Evolutionary conservation across 1,140 invertebrate genomes (phyloP), one percentile per base, ranked within the genome.

Genomic region (Acromyrmex echinatior): DNA sequence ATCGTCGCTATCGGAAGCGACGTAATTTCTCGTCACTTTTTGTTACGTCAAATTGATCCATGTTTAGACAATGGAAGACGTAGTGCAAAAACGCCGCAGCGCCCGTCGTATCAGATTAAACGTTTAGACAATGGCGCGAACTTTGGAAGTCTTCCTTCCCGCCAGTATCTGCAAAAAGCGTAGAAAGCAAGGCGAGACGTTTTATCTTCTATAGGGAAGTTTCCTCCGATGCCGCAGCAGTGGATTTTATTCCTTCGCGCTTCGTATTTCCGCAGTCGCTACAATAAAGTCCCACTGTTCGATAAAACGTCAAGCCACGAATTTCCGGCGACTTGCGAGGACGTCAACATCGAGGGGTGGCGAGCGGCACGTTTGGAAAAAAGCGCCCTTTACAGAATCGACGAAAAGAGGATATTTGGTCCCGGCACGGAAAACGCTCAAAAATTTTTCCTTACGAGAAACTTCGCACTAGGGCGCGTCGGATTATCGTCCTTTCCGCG

Each of bases 51-150:
- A 76, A 84, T 84, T 84, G 80, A 84, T 84, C 80, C 70, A 49
- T 84, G 80, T 74, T 84, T 84, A 84, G 80, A 84, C 80, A 84
- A 84, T 84, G 56, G 70, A 56, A n/a, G 18, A 9, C 53, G 3
- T 49, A 25, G 56, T n/a, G 18, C 70, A 84, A 84, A 84, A 84
- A 84, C 56, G 9, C 18, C 51, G 16, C 14, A 70, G 66, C 73
- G 56, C 21, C 56, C 70, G 80, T 51, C 80, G 70, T 84, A 84
- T 84, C 80, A 76, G 80, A 76, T 84, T 84, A 84, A 84, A 84
- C 80, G 80, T 84, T 84, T 84, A 84, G 70, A 84, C 80, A 84
- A 84, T 84, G 80, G 80, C 80, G 80, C 56, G 70, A 84, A 84
- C 80, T 84, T 84, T 84, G 80, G 56, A 76, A 84, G 80, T 76